Evolutionary conservation across 2,113 vertebrate genomes (phyloP), one percentile per base, ranked within the genome.

Genomic region (Pampusana beccarii): DNA sequence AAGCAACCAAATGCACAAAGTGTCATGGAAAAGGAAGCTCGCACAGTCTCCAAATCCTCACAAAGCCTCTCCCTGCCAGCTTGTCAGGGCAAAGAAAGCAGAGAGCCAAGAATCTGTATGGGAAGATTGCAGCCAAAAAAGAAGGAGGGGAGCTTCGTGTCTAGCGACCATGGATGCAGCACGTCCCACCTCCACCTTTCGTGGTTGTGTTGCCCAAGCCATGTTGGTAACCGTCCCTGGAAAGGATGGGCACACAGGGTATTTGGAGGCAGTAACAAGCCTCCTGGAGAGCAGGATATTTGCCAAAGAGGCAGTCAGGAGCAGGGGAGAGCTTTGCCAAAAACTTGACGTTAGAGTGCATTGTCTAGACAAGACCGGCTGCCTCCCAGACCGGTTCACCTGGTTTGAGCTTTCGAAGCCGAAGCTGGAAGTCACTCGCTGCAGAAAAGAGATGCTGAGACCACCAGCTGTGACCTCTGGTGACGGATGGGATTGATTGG

Each of bases 361-460:
- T 25, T 92, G 85, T 57, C 72, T 38, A 33, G 91, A 91, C 91
- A 90, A 73, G 65, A 50, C 24, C 2, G 1, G 69, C 95, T 56
- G 90, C 90, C 23, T 88, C 86, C 92, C 80, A 95, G 95, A 97
- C 97, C 81, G 75, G 97, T 97, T 97, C 95, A 61, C 80, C 97
- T 73, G 81, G 88, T 95, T 91, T 61, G 46, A 65, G 88, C 36
- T 88, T 75, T 84, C 65, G 78, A 82, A 86, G 90, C 36, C 5
- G 2, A 62, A 72, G 40, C 94, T 86, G n/a, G 6, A 66, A 91
- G 25, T 54, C 72, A 33, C n/a, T 46, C 25, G 16, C 70, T 28
- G 93, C 28, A 53, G 70, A 53, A 88, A 9, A 38, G 16, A 80
- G 57, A 33, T 10, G 77, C 31, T 82, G 79, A 40, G 38, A 50